Conservation (phyloP, 2,113 vertebrate species). For the Meriones unguiculatus region DNA sequence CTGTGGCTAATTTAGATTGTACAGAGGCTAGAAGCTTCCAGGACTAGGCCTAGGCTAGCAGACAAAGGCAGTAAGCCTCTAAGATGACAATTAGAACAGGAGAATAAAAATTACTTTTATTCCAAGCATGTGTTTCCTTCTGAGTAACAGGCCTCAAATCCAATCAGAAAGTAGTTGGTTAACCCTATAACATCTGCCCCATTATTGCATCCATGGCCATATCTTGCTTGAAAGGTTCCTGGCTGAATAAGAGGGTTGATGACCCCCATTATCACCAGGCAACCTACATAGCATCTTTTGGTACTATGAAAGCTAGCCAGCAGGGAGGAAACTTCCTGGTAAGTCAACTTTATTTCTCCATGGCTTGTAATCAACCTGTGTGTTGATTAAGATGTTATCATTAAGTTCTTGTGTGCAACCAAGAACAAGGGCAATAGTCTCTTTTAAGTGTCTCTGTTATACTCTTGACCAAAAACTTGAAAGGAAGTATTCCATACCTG, state of each 20-base stretch:
- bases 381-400: not conserved
- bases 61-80: too few species aligned
- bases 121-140: not conserved
- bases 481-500: not conserved
- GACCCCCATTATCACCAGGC: not conserved
- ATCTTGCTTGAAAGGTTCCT: not conserved
- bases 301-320: not conserved
- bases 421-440: not conserved
- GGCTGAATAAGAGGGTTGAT: not conserved
- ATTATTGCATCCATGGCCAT: not conserved
- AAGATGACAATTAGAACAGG: too few species aligned
- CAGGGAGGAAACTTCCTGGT: not conserved
- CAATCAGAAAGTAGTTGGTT: not conserved
- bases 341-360: not conserved
- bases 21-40: too few species aligned
- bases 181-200: not conserved
- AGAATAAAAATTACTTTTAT: too few species aligned
- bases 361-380: not conserved
- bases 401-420: not conserved
- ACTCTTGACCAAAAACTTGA: not conserved
- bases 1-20: too few species aligned
- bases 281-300: not conserved
- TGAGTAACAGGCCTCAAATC: not conserved
- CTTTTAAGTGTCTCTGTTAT: not conserved
- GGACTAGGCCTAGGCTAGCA: too few species aligned